These are phyloP conservation scores for Brachyhypopomus occidentalis DNA, from an alignment of 2,113 vertebrate genomes.

Conservation along the genomic window DNA sequence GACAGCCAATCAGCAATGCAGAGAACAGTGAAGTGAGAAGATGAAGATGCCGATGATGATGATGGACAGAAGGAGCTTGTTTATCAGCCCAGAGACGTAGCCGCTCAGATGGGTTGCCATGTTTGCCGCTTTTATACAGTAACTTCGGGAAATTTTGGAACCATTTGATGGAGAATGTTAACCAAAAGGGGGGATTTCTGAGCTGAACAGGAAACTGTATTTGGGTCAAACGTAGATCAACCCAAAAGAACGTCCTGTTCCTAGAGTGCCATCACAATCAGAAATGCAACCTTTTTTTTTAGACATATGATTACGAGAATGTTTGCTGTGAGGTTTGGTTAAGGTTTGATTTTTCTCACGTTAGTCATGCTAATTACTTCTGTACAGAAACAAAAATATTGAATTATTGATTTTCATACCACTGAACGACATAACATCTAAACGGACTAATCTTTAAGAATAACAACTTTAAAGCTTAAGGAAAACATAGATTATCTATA, in stretches of 20 bases:
- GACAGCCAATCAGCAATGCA: neutral
- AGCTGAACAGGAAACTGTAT: neutral
- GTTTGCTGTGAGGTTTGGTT: neutral
- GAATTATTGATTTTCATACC: too few relatives aligned
- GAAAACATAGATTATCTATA: too few relatives aligned
- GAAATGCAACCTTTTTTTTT: neutral
- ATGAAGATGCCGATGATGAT: neutral
- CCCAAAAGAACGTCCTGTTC: neutral
- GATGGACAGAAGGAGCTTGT: neutral
- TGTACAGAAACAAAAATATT: too few relatives aligned
- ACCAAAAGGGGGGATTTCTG: constrained; percentile 3
- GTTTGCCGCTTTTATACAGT: constrained; percentile 17
- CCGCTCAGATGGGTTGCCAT: neutral
- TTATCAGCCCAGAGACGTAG: neutral
- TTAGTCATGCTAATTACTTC: neutral
- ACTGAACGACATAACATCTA: too few relatives aligned
- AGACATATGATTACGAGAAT: neutral
- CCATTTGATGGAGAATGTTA: neutral
- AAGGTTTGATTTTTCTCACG: neutral
- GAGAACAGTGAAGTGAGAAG: neutral
- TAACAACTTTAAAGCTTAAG: too few relatives aligned
- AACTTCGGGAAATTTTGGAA: neutral
- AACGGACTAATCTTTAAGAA: too few relatives aligned
- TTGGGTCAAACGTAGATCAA: constrained; percentile 17
- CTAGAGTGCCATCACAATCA: constrained; percentile 4